phyloP scores from a whole-genome alignment of 2,797 vertebrate genomes.

The Apogon talboti region DNA sequence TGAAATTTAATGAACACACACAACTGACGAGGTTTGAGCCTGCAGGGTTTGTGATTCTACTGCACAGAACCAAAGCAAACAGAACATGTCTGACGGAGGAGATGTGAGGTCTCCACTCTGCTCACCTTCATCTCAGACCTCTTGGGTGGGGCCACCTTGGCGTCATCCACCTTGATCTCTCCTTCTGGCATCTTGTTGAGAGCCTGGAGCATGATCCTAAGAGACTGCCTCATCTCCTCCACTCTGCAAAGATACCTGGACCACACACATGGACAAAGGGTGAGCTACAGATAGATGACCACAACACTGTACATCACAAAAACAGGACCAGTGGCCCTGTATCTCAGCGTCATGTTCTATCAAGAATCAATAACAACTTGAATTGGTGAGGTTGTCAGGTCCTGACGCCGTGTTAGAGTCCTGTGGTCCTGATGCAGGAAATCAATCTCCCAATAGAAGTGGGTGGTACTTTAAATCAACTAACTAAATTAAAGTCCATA shows the following conservation, averaged over 20 bases:
- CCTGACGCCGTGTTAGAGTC: no score
- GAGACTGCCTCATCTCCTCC: slow-evolving; percentile 96
- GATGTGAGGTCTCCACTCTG: no score
- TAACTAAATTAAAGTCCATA: no score
- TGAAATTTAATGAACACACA: slow-evolving; percentile 20
- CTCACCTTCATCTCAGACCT: slow-evolving; percentile 97
- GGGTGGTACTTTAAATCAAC: no score
- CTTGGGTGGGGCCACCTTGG: slow-evolving; percentile 95
- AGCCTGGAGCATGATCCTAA: slow-evolving; percentile 90
- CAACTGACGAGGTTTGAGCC: neutral
- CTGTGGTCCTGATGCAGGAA: no score
- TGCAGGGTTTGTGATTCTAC: neutral
- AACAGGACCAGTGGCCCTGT: no score
- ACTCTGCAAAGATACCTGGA: slow-evolving; percentile 92
- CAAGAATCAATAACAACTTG: no score
- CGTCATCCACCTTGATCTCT: slow-evolving; percentile 96
- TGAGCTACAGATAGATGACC: neutral
- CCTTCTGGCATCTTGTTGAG: slow-evolving; percentile 97
- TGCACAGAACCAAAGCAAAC: neutral
- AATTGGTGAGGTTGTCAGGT: no score
- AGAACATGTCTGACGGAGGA: no score
- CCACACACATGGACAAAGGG: neutral
- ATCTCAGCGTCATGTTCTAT: no score
- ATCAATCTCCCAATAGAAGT: no score
- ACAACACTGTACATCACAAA: neutral